Percentiles rank a stretch among this genome's conserved stretches.
These are phyloP conservation scores for Agriopis aurantiaria DNA, from an alignment of 2,888 invertebrate genomes.

Conservation along the genomic window DNA sequence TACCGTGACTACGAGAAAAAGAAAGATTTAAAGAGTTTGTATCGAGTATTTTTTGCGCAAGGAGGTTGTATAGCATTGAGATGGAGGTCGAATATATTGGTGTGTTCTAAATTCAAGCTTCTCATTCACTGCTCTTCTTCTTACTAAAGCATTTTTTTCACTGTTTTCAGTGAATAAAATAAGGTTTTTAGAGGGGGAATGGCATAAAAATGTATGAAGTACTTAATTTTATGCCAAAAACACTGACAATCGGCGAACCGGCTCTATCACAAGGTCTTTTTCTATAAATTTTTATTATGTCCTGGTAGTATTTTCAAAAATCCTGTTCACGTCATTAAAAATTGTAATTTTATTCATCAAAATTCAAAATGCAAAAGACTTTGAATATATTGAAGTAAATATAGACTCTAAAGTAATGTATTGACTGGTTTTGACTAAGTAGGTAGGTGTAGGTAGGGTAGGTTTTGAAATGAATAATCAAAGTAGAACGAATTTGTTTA, in stretches of 20 bases:
- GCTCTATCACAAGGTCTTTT: slow-evolving; percentile 18
- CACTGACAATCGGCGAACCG: slow-evolving; percentile 16
- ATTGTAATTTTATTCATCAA: slow-evolving; percentile 20
- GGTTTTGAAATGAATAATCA: not conserved
- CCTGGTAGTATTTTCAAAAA: slow-evolving; percentile 12
- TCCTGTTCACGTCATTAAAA: slow-evolving; percentile 10
- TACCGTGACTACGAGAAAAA: no score
- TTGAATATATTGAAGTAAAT: not conserved
- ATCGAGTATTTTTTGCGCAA: no score
- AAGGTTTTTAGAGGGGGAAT: no score
- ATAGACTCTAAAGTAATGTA: not conserved
- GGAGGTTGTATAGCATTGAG: no score
- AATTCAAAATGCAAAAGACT: slow-evolving; percentile 4
- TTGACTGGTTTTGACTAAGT: not conserved
- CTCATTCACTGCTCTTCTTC: no score
- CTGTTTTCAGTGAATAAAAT: no score
- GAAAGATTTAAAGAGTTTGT: no score
- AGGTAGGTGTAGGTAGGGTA: not conserved
- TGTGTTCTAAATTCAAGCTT: no score
- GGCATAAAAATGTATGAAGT: not conserved
- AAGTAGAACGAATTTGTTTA: not conserved
- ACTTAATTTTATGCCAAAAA: slow-evolving; percentile 11
- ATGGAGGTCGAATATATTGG: no score
- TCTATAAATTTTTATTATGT: slow-evolving; percentile 8
- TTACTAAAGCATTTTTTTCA: no score